Evolutionary conservation across 1,140 invertebrate species (phyloP), one percentile per base, ranked within the genome.

Genomic region (Nylanderia fulva): DNA sequence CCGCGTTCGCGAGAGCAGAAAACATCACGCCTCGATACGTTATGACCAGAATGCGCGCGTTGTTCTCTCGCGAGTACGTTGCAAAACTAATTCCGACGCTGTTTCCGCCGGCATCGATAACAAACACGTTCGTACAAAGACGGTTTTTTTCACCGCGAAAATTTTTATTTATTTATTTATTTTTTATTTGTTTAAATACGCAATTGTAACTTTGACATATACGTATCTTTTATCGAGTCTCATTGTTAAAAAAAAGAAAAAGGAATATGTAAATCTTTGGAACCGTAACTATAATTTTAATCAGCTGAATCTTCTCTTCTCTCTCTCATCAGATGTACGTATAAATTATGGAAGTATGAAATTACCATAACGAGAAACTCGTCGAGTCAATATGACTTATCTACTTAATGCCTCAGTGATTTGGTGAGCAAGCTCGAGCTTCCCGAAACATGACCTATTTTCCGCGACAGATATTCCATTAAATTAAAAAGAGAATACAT

Each of bases 261-360:
- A 5, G 42, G 8, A 60, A 29, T 9, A 13, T 7, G 15, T 5
- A 33, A 8, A 61, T 39, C n/a, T 76, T 36, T 7, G n/a, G 13
- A 71, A 66, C 15, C 36, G 45, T 18, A 36, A 54, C 8, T 54
- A 33, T 33, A 24, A 66, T 54, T 54, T 39, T 5, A 18, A 52
- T 27, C 36, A 2, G 39, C 29, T 21, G n/a, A 9, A n/a, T 52
- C 60, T 33, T 48, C 45, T 48, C 45, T 18, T 48, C 15, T 6
- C 45, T 48, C 13, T 48, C 13, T 48, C 15, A 48, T 48, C 48
- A 29, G 42, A 64, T 45, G 33, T 39, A 33, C 60, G 63, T 69
- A 79, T 68, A 79, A 79, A 68, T 79, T 79, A 56, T 69, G 54
- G 39, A 79, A 68, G n/a, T 69, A 79, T 27, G 15, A 13, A 66